Conservation (phyloP, 2,888 invertebrate genomes). For the Mesochorus sp. region DNA sequence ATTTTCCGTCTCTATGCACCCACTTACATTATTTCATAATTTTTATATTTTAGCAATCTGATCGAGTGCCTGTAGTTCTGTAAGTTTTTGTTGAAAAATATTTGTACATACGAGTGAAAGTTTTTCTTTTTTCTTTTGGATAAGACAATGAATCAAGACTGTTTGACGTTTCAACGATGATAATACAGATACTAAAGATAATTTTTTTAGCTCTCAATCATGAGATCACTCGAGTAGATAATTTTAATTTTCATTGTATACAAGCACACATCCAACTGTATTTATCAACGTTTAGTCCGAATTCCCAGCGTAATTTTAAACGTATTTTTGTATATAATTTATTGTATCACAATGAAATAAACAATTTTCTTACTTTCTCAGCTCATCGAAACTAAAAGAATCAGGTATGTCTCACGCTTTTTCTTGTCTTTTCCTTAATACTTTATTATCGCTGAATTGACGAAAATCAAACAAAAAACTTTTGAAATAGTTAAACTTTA, state of each 20-base stretch:
- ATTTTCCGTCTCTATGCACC: slow-evolving; percentile 12
- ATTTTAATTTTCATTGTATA: no score
- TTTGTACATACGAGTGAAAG: slow-evolving; percentile 49
- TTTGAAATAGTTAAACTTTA: neutral
- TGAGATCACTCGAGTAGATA: no score
- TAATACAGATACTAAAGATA: neutral
- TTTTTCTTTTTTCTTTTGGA: no score
- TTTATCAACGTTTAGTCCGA: neutral
- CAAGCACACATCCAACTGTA: slow-evolving; percentile 12
- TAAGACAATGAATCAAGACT: slow-evolving; percentile 34
- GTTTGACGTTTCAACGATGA: slow-evolving; percentile 3
- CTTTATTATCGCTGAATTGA: slow-evolving; percentile 2
- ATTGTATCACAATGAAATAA: slow-evolving; percentile 58
- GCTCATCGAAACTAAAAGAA: slow-evolving; percentile 16
- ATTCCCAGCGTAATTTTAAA: slow-evolving; percentile 3
- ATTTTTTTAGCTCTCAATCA: neutral
- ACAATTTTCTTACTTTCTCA: slow-evolving; percentile 67
- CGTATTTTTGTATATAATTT: slow-evolving; percentile 46
- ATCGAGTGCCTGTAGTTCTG: slow-evolving; percentile 40
- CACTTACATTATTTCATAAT: slow-evolving; percentile 36
- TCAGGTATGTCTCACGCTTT: no score
- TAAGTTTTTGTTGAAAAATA: slow-evolving; percentile 29
- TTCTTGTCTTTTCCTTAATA: slow-evolving; percentile 21
- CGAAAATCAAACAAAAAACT: neutral
- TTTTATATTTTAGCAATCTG: slow-evolving; percentile 37